These are phyloP conservation scores for Kobus ellipsiprymnus DNA, from an alignment of 2,113 vertebrate genomes.

Conservation along the genomic window DNA sequence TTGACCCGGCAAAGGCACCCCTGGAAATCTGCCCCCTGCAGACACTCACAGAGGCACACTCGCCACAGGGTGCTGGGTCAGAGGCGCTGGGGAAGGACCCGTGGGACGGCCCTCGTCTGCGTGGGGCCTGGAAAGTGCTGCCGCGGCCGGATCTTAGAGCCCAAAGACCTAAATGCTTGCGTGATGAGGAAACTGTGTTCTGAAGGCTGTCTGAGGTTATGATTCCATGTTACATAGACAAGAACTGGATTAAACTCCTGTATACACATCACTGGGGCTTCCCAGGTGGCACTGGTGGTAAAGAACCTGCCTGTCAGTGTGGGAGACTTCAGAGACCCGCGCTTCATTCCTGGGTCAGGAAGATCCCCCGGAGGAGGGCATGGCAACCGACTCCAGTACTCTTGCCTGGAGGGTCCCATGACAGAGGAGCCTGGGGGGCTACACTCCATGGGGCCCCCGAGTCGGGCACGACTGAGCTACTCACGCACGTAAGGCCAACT, in stretches of 20 bases:
- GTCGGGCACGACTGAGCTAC: fast-evolving
- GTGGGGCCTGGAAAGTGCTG: background rate
- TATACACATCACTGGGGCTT: background rate
- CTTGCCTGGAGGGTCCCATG: background rate
- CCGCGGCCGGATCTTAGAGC: background rate
- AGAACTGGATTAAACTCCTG: background rate
- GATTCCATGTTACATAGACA: background rate
- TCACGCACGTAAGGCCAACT: fast-evolving
- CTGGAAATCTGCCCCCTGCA: fast-evolving
- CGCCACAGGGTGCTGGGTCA: background rate
- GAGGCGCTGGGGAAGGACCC: background rate
- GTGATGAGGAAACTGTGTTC: background rate
- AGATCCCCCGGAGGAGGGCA: background rate
- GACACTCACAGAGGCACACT: background rate
- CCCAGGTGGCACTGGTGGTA: background rate
- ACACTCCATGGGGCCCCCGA: background rate
- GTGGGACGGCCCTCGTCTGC: background rate
- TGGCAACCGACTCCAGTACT: background rate
- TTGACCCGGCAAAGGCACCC: background rate
- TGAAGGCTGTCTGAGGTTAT: background rate
- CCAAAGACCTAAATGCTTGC: background rate
- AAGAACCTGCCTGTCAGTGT: background rate
- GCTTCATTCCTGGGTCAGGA: background rate
- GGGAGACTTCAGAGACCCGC: background rate
- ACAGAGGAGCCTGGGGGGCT: background rate